Evolutionary conservation across 1,140 invertebrate species (phyloP), one percentile per base, ranked within the genome.

Genomic region (Papilio machaon): DNA sequence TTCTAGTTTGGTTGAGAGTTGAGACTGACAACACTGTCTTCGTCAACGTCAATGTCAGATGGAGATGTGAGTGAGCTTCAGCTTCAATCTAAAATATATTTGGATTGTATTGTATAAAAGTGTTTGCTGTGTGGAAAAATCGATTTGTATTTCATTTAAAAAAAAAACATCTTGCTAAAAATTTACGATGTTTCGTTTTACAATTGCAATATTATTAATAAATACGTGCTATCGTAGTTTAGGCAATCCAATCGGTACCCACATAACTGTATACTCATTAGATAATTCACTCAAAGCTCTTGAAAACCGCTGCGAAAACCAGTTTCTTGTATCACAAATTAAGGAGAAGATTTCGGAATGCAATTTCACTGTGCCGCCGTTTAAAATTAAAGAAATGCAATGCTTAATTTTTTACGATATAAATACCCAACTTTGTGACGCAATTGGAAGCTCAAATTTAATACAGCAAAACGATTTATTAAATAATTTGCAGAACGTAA

Each of bases 331-430:
- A 3, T 80, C 77, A 17, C 81, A 84, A 82, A 90, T 93, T 47
- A 84, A 85, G 67, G 86, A 80, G 23, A 83, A 90, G 81, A 67
- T 89, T 64, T 52, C 85, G 47, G 81, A 86, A 73, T 94, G 92
- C 79, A 84, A 86, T 78, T 64, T 85, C 10, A 38, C 47, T 47
- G 82, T 78, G 9, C 70, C 83, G 70, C 75, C 78, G 60, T 81
- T 85, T 46, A 84, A 38, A 35, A 82, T 83, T 47, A 82, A 82
- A 73, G 83, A 90, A 43, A 83, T 91, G 46, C 82, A 90, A 83
- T 94, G 93, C 85, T 85, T 90, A 17, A 90, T 92, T 81, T 93
- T 92, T 82, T 93, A 90, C 54, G 93, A 94, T 60, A 92, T 93
- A 82, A 93, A 88, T 75, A 86, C 52, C 46, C 91, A 91, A 49